Evolutionary conservation across 2,113 vertebrate genomes (phyloP).

Genomic region (Sterna hirundo): DNA sequence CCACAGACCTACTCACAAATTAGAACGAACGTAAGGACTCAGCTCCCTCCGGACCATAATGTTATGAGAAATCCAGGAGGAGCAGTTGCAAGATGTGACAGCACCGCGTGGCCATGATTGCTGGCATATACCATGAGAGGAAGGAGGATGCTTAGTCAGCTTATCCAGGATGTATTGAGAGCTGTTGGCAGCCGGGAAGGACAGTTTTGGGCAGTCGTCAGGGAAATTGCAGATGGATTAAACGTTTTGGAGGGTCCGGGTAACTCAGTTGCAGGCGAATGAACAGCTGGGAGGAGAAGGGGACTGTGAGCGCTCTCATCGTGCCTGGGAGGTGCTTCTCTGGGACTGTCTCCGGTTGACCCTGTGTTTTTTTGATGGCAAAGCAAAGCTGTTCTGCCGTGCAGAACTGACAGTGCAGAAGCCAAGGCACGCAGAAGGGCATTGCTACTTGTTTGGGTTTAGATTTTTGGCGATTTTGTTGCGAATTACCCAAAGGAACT

Average conservation of each 20-base stretch:
- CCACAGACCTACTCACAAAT: neutral
- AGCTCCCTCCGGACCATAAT: neutral
- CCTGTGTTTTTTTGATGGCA: neutral
- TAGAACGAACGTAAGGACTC: neutral
- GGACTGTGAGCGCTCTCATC: neutral
- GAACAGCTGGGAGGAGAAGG: neutral
- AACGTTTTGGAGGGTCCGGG: neutral
- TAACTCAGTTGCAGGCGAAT: neutral
- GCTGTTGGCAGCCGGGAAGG: neutral
- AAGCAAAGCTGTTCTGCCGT: neutral
- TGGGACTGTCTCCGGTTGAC: neutral
- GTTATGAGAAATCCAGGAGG: neutral
- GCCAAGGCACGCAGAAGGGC: neutral
- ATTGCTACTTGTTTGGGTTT: neutral
- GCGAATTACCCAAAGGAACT: neutral
- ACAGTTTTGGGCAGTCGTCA: neutral
- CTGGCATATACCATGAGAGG: neutral
- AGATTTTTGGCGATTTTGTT: neutral
- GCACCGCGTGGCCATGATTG: neutral
- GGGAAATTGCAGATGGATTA: neutral
- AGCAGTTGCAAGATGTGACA: neutral
- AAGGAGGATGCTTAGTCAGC: slow-evolving; percentile 27
- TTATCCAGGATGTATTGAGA: neutral
- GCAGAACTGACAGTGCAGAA: neutral
- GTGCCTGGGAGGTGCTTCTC: neutral